These are phyloP conservation scores for Hippopotamus amphibius DNA, from an alignment of 2,113 vertebrate genomes.

Conservation along the genomic window DNA sequence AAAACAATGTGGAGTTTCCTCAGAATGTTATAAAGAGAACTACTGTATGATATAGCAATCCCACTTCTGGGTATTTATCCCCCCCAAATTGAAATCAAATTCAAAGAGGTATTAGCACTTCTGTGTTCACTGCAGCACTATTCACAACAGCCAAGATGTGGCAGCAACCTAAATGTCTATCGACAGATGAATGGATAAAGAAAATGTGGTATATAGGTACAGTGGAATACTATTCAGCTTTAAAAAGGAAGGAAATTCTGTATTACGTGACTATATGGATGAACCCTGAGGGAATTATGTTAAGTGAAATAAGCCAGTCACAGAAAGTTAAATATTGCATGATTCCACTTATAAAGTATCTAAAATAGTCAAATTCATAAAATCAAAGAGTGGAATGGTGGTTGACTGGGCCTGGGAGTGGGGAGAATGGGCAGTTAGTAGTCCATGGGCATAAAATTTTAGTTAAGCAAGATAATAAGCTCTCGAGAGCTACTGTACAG, in stretches of 20 bases:
- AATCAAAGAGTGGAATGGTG: neutral
- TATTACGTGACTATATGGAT: neutral
- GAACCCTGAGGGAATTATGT: neutral
- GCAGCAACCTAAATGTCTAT: neutral
- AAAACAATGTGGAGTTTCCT: neutral
- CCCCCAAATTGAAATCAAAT: neutral
- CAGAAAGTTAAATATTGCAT: neutral
- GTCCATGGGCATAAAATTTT: neutral
- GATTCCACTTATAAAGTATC: neutral
- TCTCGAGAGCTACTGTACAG: neutral
- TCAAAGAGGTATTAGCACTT: neutral
- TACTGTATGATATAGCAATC: neutral
- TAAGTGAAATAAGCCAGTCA: neutral
- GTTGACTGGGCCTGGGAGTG: neutral
- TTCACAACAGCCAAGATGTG: neutral
- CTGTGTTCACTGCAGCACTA: neutral
- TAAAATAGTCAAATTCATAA: neutral
- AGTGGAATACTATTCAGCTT: neutral
- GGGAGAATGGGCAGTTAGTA: neutral
- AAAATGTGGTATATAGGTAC: neutral
- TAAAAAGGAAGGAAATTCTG: neutral
- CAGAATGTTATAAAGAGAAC: neutral
- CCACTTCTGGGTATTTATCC: neutral
- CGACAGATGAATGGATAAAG: neutral
- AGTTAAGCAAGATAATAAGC: neutral